Evolutionary conservation across 2,888 invertebrate species (phyloP).

Genomic region (Drosophila mulleri): DNA sequence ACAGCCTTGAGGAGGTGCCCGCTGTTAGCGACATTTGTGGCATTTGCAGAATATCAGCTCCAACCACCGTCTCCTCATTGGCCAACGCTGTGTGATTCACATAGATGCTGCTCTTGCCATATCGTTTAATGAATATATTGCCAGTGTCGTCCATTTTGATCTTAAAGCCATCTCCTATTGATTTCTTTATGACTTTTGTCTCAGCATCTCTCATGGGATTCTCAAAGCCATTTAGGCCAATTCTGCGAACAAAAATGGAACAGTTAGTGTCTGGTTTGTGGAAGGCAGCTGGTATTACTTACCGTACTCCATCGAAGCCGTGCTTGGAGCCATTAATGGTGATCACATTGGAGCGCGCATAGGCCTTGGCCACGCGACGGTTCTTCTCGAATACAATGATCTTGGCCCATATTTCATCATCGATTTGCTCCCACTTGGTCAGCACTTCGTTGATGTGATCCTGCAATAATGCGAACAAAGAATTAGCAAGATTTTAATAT

Average conservation of each 20-base stretch:
- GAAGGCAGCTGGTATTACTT: conserved; percentile 74
- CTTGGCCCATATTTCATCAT: conserved; percentile 99
- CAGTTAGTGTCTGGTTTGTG: not conserved
- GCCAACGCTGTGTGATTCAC: conserved; percentile 86
- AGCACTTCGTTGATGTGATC: conserved; percentile 98
- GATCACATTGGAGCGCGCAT: conserved; percentile 97
- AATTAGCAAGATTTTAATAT: not conserved
- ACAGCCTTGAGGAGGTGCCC: conserved; percentile 89
- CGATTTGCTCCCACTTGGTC: conserved; percentile 98
- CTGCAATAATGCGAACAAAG: conserved; percentile 86
- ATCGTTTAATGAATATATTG: conserved; percentile 89
- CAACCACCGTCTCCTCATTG: conserved; percentile 88
- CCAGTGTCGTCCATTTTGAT: conserved; percentile 91
- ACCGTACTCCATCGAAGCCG: conserved; percentile 98
- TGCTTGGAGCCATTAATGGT: conserved; percentile 98
- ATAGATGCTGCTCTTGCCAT: conserved; percentile 89
- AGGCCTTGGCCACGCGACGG: conserved; percentile 97
- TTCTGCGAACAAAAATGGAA: conserved; percentile 87
- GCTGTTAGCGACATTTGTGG: conserved; percentile 88
- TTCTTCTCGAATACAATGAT: conserved; percentile 98
- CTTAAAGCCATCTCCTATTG: conserved; percentile 93
- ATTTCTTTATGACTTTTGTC: conserved; percentile 95
- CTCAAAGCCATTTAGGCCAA: conserved; percentile 97
- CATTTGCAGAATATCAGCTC: conserved; percentile 89
- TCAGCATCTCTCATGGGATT: conserved; percentile 97